Evolutionary conservation across 2,113 vertebrate species (phyloP), one percentile per base, ranked within the genome.

Genomic region (Mesocricetus auratus): DNA sequence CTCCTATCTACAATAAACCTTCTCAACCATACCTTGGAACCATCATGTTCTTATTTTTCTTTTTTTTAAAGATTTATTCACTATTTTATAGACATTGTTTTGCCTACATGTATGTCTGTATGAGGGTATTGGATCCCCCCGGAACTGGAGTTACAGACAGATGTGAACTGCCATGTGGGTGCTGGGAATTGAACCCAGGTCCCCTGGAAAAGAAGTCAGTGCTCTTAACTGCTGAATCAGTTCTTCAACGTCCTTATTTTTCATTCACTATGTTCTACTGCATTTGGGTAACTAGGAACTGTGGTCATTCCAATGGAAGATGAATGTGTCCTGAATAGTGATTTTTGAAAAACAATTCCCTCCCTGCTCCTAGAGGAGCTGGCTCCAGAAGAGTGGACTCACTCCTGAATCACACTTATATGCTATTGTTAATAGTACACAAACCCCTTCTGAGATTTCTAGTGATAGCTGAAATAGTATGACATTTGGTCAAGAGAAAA

Each of bases 341-440:
- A 53, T 87, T 53, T 53, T 45, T 33, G 7, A 69, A 68, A 53
- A 21, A 19, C 1, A 13, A 33, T 82, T 90, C 90, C 77, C 91
- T 91, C 86, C 82, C 68, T 83, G 53, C 79, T 26, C 71, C 66
- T 24, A 86, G 64, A 95, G 83, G 36, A 89, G 75, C 39, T 89
- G 71, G 89, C 47, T 95, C 50, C 21, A 90, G 39, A 87, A 97
- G 83, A 58, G 7, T 93, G 92, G 71, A 91, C 94, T 96, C 71
- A 96, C 74, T 87, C 39, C 60, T 78, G n/a, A 94, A 85, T 93
- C 62, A 88, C n/a, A 77, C 92, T 89, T 94, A 64, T 19, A 66
- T 95, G 39, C 94, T 94, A 13, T 77, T 91, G 95, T 93, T 96
- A 90, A 88, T 75, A 86, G 4, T 88, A 79, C 50, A 74, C 15